Percentiles rank a stretch among this genome's conserved stretches.
phyloP scores from a whole-genome alignment of 2,888 invertebrate genomes.

The Pristionchus exspectatus region DNA sequence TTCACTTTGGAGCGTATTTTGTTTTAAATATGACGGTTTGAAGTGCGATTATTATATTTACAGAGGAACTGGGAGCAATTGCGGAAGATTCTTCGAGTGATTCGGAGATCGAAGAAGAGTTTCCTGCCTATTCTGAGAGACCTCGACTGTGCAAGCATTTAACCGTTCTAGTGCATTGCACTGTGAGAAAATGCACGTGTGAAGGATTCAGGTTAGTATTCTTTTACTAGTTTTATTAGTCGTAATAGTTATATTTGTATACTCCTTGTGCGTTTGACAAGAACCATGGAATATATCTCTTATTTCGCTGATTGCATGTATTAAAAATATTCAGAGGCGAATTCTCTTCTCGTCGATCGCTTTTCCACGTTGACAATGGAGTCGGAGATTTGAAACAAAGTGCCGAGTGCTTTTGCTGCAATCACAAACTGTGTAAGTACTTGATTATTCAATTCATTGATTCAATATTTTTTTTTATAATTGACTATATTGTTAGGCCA shows the following conservation, averaged over 20 bases:
- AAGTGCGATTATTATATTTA: background rate
- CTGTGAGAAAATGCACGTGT: background rate
- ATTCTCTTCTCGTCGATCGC: background rate
- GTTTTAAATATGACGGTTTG: background rate
- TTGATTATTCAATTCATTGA: background rate
- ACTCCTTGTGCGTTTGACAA: background rate
- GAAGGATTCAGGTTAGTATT: conserved; percentile 13
- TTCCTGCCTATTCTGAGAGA: background rate
- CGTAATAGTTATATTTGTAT: background rate
- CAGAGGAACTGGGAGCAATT: conserved; percentile 15
- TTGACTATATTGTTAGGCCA: too few species aligned
- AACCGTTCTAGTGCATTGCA: background rate
- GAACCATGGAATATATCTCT: too few species aligned
- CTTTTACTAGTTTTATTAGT: background rate
- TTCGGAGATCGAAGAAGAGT: background rate
- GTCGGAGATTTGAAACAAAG: background rate
- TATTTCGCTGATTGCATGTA: background rate
- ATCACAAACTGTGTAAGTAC: background rate
- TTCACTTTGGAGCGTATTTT: background rate
- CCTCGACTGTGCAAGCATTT: conserved; percentile 29
- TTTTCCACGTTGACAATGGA: background rate
- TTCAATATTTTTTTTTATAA: too few species aligned
- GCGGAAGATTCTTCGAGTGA: background rate
- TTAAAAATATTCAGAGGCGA: background rate
- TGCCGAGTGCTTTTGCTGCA: background rate